Base-by-base conservation (phyloP, 2,888 invertebrate genomes). In the Acrocyrtus sp. region DNA sequence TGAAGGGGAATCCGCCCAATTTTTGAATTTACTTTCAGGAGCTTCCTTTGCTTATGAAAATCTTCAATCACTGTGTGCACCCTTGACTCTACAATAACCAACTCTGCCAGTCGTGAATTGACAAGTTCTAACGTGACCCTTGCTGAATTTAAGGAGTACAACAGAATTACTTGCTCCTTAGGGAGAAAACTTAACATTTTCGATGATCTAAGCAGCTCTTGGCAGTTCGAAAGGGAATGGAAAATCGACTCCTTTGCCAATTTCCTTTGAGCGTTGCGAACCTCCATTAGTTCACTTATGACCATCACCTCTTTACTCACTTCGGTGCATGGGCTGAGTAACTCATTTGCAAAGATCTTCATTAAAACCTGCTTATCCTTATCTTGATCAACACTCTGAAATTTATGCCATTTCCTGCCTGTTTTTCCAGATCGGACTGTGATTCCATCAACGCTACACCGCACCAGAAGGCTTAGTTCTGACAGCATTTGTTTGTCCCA, bases 391-490 rank as follows among this genome's bases (percentile, higher is more conserved):
- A 61, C 27, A 17, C 22, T 53, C 19, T 61, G 68, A 39, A 68
- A 47, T 27, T 68, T 68, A 12, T 61, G 34, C 68, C 68, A 68
- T 2, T 17, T 19, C 21, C 45, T 54, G 17, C 19, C 50, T 5
- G 1, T 17, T 10, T 29, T 12, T 41, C 39, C 51, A 0, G 68
- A 53, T 1, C 47, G 60, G 4, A 68, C 4, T 1, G 61, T 68
- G 45, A 68, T 47, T 5, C 68, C 68, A 39, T 68, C 68, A 15
- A 68, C 21, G 50, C 61, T 54, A n/a, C 57, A 57, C 8, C 68
- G 53, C 3, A 68, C 61, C 24, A 47, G 51, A 15, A 68, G 51
- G 2, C 26, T 51, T 24, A 6, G 19, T 54, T 61, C 21, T 26
- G 43, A 10, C 41, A 6, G n/a, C 8, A 15, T 12, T 45, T 17